Evolutionary conservation across 2,113 vertebrate genomes (phyloP).

Genomic region (Coregonus clupeaformis): DNA sequence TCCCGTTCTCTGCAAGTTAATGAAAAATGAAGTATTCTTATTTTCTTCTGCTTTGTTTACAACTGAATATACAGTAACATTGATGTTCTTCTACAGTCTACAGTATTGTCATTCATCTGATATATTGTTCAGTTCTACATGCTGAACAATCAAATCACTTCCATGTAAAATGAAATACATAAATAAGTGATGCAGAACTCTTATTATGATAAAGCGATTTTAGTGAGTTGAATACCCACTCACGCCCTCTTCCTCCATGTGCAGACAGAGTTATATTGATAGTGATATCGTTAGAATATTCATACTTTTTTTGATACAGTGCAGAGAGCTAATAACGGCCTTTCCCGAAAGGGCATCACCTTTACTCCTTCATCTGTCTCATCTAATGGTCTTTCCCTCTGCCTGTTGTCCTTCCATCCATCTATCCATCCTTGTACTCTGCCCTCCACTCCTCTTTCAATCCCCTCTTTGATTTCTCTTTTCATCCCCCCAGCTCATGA

Average conservation of each 20-base stretch:
- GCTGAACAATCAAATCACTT: neutral
- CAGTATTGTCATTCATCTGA: neutral
- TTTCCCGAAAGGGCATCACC: slow-evolving; percentile 25
- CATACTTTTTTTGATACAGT: neutral
- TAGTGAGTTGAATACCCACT: too few relatives aligned
- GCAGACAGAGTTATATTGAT: too few relatives aligned
- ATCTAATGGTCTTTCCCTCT: neutral
- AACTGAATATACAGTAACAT: too few relatives aligned
- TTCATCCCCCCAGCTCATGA: slow-evolving; percentile 23
- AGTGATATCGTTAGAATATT: too few relatives aligned
- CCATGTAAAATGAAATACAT: too few relatives aligned
- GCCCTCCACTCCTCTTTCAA: slow-evolving; percentile 24
- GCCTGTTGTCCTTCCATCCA: slow-evolving; percentile 16
- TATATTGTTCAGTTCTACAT: neutral
- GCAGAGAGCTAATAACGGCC: slow-evolving; percentile 24
- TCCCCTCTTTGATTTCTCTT: slow-evolving; percentile 23
- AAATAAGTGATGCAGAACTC: too few relatives aligned
- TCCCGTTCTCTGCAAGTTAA: too few relatives aligned
- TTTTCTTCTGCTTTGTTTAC: too few relatives aligned
- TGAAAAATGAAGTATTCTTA: too few relatives aligned
- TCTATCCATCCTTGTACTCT: slow-evolving; percentile 8
- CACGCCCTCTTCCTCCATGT: too few relatives aligned
- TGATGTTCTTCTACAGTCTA: neutral
- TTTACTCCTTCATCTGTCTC: slow-evolving; percentile 9
- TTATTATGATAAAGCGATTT: too few relatives aligned